Percentiles rank a stretch among this genome's conserved stretches.
Conservation (phyloP, 2,113 vertebrate species). For the Pipa parva region DNA sequence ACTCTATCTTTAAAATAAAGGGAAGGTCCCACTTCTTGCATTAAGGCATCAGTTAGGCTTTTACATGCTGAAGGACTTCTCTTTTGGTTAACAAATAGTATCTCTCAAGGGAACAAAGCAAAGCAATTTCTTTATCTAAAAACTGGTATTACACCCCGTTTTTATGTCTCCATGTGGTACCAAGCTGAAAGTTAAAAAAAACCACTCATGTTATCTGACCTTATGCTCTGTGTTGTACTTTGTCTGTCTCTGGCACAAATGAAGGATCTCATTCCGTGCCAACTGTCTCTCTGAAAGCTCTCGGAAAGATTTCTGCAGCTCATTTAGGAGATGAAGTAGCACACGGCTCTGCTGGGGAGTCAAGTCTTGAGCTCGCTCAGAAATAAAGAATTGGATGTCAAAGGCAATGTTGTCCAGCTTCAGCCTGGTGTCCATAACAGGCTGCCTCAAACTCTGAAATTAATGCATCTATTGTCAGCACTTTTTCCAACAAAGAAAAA, state of each 20-base stretch:
- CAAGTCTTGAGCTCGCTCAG: constrained; percentile 80
- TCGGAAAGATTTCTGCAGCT: constrained; percentile 79
- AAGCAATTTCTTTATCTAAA: no score
- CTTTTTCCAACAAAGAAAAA: background rate
- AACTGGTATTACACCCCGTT: no score
- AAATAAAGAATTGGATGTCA: constrained; percentile 82
- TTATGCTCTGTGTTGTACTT: constrained; percentile 58
- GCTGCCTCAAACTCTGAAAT: constrained; percentile 49
- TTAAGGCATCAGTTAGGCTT: no score
- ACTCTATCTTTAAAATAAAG: no score
- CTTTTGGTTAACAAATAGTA: no score
- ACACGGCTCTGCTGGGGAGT: constrained; percentile 77
- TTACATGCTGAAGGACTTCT: no score
- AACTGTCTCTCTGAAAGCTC: constrained; percentile 60
- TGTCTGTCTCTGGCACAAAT: constrained; percentile 57
- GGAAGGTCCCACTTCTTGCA: no score
- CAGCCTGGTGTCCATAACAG: constrained; percentile 60
- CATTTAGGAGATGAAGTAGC: constrained; percentile 76
- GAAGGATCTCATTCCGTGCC: constrained; percentile 64
- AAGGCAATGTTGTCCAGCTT: constrained; percentile 71
- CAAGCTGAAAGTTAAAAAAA: background rate
- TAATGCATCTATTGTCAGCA: background rate
- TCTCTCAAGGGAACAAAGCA: no score
- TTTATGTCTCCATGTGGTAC: no score
- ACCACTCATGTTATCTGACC: constrained; percentile 47